Evolutionary conservation across 2,888 invertebrate genomes (phyloP), one percentile per base, ranked within the genome.

Genomic region (Bellardia pandia): DNA sequence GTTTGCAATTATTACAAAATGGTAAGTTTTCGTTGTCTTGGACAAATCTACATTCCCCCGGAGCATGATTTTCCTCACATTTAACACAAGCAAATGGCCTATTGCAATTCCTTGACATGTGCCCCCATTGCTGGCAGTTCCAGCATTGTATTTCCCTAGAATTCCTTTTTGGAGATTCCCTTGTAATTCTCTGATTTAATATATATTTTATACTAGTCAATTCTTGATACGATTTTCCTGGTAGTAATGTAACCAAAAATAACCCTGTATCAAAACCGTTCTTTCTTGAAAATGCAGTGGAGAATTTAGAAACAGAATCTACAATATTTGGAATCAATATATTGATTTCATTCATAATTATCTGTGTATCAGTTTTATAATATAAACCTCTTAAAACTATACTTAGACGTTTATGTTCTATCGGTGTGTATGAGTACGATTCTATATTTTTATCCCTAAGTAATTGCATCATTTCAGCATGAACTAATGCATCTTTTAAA

Each of bases 401-500:
- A 68, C 42, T 53, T 16, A 30, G 23, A 16, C 56, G 76, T 37
- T 75, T 75, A 11, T 62, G 33, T 11, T 64, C 62, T 33, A 68
- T 13, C 48, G 48, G 68, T n/a, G 62, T 64, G 13, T 66, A 76
- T 53, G 51, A 66, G 37, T 62, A 75, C n/a, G 62, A 75, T 30
- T 75, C 75, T 23, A 75, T 48, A 33, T 75, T 62, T 48, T 60
- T 30, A 45, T 64, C 48, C 37, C 75, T 60, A 33, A 75, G 75
- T 45, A 75, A 16, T 60, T 62, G 33, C 51, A 75, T 62, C 16
- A 79, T 69, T 62, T 79, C 71, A 48, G 62, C 14, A 62, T 79
- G 51, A 37, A 64, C 72, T 37, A 40, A 62, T 66, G 64, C 23
- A 72, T 74, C 72, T 64, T 80, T 71, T 53, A 80, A 14, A 72